These are phyloP conservation scores for Brevimyrus niger DNA, from an alignment of 2,113 vertebrate species.

Conservation along the genomic window DNA sequence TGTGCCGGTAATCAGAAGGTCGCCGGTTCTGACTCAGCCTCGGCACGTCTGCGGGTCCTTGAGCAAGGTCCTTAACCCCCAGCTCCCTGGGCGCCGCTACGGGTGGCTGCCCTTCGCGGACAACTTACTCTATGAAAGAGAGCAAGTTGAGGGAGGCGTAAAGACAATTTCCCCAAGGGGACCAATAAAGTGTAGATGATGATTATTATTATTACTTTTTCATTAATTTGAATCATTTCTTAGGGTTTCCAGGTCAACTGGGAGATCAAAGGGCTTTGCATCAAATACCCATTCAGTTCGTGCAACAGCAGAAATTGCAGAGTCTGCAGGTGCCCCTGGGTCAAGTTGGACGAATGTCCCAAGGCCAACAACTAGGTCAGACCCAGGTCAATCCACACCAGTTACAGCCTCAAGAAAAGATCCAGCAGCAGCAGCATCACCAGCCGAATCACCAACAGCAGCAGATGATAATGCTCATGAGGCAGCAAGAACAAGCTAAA, in stretches of 20 bases:
- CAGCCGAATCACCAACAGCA: slow-evolving; percentile 73
- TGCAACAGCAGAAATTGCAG: slow-evolving; percentile 66
- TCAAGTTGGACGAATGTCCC: slow-evolving; percentile 76
- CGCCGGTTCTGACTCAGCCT: no score
- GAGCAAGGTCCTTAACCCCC: no score
- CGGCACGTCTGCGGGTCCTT: no score
- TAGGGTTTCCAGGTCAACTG: slow-evolving; percentile 80
- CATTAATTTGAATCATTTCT: slow-evolving; percentile 34
- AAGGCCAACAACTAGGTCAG: slow-evolving; percentile 41
- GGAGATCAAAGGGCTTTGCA: slow-evolving; percentile 87
- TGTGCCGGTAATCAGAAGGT: no score
- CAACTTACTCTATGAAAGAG: no score
- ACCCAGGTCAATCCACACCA: slow-evolving; percentile 72
- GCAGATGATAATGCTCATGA: slow-evolving; percentile 96
- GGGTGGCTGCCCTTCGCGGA: no score
- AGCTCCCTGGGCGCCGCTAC: no score
- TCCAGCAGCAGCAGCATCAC: slow-evolving; percentile 65
- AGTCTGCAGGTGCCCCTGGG: slow-evolving; percentile 62
- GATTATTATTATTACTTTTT: neutral
- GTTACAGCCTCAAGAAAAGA: slow-evolving; percentile 57
- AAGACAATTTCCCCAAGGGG: no score
- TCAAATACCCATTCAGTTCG: slow-evolving; percentile 84
- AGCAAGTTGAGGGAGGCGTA: no score
- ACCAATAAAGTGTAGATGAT: no score
- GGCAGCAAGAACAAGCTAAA: slow-evolving; percentile 79